A percentile compares a stretch with the other conserved stretches of the same genome.
These are phyloP conservation scores for Hypomecis atomaria DNA, from an alignment of 2,888 invertebrate genomes.

Conservation along the genomic window DNA sequence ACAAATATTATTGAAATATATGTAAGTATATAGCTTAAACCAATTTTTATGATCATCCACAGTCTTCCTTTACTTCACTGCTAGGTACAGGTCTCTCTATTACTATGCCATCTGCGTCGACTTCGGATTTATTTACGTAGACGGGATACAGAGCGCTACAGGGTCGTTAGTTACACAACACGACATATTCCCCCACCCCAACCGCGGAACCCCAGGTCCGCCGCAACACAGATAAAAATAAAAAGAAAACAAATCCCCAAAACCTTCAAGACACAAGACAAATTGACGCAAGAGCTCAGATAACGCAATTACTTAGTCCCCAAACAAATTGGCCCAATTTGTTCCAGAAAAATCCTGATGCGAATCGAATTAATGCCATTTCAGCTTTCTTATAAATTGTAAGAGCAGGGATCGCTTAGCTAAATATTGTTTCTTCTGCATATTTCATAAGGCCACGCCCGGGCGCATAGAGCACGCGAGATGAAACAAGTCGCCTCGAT, in stretches of 20 bases:
- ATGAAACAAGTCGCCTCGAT: too few relatives aligned
- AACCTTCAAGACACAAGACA: slow-evolving; percentile 26
- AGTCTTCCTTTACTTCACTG: too few relatives aligned
- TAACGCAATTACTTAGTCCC: slow-evolving; percentile 43
- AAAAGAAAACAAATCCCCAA: slow-evolving; percentile 33
- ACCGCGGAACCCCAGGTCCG: not conserved
- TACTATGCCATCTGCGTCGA: too few relatives aligned
- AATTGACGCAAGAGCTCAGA: slow-evolving; percentile 39
- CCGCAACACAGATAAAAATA: slow-evolving; percentile 21
- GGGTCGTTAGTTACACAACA: not conserved
- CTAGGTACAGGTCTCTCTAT: too few relatives aligned
- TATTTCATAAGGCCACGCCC: slow-evolving; percentile 22
- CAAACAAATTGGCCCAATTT: slow-evolving; percentile 45
- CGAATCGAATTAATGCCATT: slow-evolving; percentile 41
- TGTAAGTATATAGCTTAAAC: too few relatives aligned
- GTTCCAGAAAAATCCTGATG: slow-evolving; percentile 40
- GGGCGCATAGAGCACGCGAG: too few relatives aligned
- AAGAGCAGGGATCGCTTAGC: slow-evolving; percentile 25
- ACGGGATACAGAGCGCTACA: too few relatives aligned
- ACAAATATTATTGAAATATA: too few relatives aligned
- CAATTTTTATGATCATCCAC: too few relatives aligned
- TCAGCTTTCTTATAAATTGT: slow-evolving; percentile 35
- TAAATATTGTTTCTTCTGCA: slow-evolving; percentile 28
- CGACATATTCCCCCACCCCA: not conserved
- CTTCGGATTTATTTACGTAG: too few relatives aligned